Percentiles rank a stretch among this genome's conserved stretches.
Conservation (phyloP, 2,797 vertebrate species). For the Choloepus didactylus region DNA sequence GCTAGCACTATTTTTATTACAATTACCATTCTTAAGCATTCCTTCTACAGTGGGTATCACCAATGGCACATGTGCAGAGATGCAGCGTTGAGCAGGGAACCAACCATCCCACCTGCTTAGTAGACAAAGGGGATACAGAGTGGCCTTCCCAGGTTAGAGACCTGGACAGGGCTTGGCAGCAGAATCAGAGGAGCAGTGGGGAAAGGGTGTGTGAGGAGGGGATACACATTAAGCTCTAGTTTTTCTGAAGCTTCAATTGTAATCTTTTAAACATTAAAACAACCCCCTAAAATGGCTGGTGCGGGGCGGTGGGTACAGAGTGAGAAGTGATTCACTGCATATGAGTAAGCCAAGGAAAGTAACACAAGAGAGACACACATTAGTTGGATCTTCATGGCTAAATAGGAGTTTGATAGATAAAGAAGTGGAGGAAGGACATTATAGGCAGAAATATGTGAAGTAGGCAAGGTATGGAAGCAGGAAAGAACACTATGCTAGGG, state of each 20-base stretch:
- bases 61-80: background rate
- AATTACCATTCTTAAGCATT: constrained; percentile 40
- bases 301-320: background rate
- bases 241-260: background rate
- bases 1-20: constrained; percentile 47
- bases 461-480: background rate
- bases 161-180: background rate
- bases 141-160: background rate
- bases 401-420: background rate
- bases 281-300: background rate
- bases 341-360: constrained; percentile 8
- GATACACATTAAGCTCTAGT: background rate
- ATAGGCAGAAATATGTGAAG: background rate
- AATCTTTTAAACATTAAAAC: constrained; percentile 63
- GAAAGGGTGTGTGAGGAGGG: background rate
- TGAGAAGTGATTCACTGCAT: constrained; percentile 34
- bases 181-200: background rate
- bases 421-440: background rate
- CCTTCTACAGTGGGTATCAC: background rate
- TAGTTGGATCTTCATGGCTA: background rate
- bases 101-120: background rate
- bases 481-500: background rate
- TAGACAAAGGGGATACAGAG: background rate
- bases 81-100: background rate
- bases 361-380: background rate